Evolutionary conservation across 1,140 invertebrate genomes (phyloP).

Genomic region (Macrostomum lignano): DNA sequence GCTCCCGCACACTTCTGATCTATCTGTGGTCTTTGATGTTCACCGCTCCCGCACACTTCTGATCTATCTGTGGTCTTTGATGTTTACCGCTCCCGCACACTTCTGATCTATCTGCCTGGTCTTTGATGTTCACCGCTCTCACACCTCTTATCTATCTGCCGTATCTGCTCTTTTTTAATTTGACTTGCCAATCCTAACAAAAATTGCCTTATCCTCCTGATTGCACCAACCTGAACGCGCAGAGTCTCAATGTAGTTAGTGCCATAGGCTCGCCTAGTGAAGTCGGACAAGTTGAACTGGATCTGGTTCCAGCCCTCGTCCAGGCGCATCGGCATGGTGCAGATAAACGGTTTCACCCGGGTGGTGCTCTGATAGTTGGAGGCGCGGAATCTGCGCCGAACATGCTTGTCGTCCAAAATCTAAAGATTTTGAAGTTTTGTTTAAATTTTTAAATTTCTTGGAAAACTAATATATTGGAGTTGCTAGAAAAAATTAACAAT

Average conservation of each 20-base stretch:
- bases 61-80: no score
- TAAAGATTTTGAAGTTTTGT: conserved; percentile 9
- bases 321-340: conserved; percentile 74
- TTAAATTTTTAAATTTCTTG: conserved; percentile 1
- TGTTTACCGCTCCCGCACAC: no score
- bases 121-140: not conserved
- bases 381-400: conserved; percentile 57
- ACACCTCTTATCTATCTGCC: not conserved
- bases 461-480: no score
- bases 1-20: no score
- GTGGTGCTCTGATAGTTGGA: conserved; percentile 78
- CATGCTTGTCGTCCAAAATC: conserved; percentile 60
- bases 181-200: not conserved
- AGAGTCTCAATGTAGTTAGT: conserved; percentile 97
- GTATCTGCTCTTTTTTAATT: not conserved
- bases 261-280: conserved; percentile 82
- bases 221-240: conserved; percentile 39
- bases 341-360: conserved; percentile 61
- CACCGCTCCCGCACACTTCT: no score
- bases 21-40: no score
- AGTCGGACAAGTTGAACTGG: conserved; percentile 94
- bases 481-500: no score
- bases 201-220: no score
- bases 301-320: conserved; percentile 85
- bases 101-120: not conserved